Evolutionary conservation across 2,113 vertebrate species (phyloP).

Genomic region (Chlorocebus sabaeus): DNA sequence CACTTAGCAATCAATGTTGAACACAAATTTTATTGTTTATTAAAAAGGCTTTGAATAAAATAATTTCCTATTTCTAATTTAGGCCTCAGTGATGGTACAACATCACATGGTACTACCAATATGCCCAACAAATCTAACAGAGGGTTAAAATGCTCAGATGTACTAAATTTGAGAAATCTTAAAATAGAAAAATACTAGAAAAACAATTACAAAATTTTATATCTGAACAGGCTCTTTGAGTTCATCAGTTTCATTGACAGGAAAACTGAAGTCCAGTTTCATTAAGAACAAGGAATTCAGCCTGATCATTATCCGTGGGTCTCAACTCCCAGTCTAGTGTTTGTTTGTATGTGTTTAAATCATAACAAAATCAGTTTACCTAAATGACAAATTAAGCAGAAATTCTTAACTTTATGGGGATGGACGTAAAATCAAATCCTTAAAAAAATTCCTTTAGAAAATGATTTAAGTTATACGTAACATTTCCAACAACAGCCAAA

Average conservation of each 20-base stretch:
- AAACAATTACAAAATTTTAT: not conserved
- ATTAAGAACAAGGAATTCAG: not conserved
- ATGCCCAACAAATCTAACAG: not conserved
- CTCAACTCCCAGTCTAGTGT: not conserved
- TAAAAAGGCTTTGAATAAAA: not conserved
- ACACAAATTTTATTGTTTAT: not conserved
- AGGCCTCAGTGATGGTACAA: not conserved
- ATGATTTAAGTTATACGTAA: not conserved
- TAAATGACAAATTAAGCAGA: not conserved
- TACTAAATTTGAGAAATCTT: not conserved
- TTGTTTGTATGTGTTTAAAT: not conserved
- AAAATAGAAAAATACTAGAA: not conserved
- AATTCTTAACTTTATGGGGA: not conserved
- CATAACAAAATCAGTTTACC: not conserved
- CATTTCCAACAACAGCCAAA: not conserved
- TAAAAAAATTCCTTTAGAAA: not conserved
- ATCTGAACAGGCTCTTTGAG: not conserved
- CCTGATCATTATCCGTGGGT: not conserved
- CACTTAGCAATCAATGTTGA: not conserved
- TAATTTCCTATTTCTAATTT: not conserved
- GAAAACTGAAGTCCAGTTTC: not conserved
- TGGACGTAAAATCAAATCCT: not conserved
- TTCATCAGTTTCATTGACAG: not conserved
- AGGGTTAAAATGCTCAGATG: not conserved
- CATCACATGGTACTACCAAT: fast-evolving